Conservation (phyloP, 2,113 vertebrate genomes). For the Manacus vitellinus region DNA sequence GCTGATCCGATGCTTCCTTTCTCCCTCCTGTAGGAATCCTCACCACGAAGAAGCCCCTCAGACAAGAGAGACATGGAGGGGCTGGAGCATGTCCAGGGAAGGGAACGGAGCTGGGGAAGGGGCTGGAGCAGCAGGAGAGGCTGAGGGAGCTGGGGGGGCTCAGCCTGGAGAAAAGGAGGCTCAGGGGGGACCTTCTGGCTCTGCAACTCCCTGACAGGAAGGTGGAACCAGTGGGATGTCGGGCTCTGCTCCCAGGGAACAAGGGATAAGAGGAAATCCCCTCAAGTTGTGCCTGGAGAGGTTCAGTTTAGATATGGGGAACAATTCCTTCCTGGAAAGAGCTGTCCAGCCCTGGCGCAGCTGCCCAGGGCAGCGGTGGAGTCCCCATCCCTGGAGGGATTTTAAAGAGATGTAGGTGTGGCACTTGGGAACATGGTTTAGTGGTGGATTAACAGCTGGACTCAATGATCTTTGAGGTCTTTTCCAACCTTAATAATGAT, state of each 20-base stretch:
- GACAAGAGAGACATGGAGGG: fast-evolving
- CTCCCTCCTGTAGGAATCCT: not conserved
- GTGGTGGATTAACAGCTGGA: not conserved
- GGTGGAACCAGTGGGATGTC: no score
- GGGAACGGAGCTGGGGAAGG: not conserved
- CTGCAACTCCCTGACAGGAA: not conserved
- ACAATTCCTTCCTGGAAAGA: not conserved
- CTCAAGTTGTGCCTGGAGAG: not conserved
- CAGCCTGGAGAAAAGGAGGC: not conserved
- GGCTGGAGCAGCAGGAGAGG: not conserved
- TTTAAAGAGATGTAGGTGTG: not conserved
- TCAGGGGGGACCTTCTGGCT: not conserved
- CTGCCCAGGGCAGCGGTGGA: not conserved
- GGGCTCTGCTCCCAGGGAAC: not conserved
- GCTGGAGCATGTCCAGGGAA: not conserved
- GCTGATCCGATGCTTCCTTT: not conserved
- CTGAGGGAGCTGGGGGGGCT: not conserved
- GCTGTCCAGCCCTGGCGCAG: not conserved
- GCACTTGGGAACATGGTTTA: not conserved
- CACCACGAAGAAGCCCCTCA: not conserved
- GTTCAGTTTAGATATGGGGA: not conserved
- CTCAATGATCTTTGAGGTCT: not conserved
- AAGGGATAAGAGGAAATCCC: not conserved
- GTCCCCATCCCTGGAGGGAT: not conserved
- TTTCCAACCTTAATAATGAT: not conserved